Conservation (phyloP, 2,888 invertebrate genomes). For the Protophormia terraenovae region DNA sequence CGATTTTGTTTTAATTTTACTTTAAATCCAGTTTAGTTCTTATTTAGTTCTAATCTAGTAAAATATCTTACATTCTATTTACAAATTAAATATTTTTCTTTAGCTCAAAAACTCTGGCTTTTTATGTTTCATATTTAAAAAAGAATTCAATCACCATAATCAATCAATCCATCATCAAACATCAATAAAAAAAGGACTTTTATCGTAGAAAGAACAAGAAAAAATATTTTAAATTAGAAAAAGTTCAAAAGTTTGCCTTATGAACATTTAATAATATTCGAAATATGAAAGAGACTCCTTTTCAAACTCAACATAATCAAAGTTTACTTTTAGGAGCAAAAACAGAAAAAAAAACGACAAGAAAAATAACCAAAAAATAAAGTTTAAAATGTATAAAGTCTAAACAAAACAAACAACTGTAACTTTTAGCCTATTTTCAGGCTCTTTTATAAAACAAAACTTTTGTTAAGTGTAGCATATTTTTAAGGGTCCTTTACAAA, state of each 20-base stretch:
- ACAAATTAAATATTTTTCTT: not conserved
- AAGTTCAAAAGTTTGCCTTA: not conserved
- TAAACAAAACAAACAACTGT: not conserved
- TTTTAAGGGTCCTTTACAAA: slow-evolving; percentile 48
- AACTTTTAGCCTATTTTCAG: slow-evolving; percentile 39
- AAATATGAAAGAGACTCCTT: not conserved
- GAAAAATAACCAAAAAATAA: not conserved
- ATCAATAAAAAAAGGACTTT: not conserved
- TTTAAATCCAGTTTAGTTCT: too few species aligned
- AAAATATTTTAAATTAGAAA: not conserved
- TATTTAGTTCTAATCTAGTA: too few species aligned
- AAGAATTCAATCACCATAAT: not conserved
- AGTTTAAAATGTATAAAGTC: not conserved
- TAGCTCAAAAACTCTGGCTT: not conserved
- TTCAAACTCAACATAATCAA: not conserved
- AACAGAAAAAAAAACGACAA: not conserved
- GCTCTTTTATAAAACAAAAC: slow-evolving; percentile 8
- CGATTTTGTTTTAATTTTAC: too few species aligned
- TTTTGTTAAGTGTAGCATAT: slow-evolving; percentile 15
- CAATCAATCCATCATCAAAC: not conserved
- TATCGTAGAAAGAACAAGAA: not conserved
- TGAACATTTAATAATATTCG: slow-evolving; percentile 7
- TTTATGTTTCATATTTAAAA: not conserved
- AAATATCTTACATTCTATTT: too few species aligned
- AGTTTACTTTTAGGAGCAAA: not conserved